Evolutionary conservation across 2,797 vertebrate species (phyloP), one percentile per base, ranked within the genome.

Genomic region (Anisognathus igniventris): DNA sequence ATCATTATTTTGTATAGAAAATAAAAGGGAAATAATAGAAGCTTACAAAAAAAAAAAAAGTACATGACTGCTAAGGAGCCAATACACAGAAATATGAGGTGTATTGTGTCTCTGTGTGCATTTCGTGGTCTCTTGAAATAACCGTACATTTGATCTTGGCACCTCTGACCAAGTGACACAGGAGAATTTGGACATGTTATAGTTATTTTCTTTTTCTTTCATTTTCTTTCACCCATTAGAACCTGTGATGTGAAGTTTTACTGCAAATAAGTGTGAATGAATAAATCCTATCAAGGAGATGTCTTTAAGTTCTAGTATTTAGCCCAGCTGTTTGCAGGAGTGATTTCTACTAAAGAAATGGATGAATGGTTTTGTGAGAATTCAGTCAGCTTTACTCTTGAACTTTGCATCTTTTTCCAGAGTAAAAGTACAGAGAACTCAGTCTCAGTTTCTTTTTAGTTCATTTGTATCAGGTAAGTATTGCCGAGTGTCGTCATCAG

Each of bases 121-220:
- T 84, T 61, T 86, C 11, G 1, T 42, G 8, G 1, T 33, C 20
- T 61, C 56, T 64, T 57, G 31, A 90, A 60, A 45, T 47, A 23
- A 53, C 4, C 0, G 0, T 33, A 17, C 0, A 0, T 80, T 76
- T 13, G 24, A 31, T 42, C 48, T 57, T 54, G 50, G 18, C 14
- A 66, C 2, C 7, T 33, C 30, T 56, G n/a, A 58, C 58, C 6
- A 79, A 80, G 9, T 60, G 48, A 79, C 14, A 48, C 39, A 39
- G 28, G 22, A 68, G 16, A 65, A 65, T 83, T 31, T 75, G 16
- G 16, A 31, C 19, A 31, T 13, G 10, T 50, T 25, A 22, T 15
- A 2, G 30, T 14, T 70, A 45, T 54, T 70, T 66, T 23, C 3
- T 48, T 57, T 87, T 85, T 51, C 19, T 27, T 78, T 61, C 4